These are phyloP conservation scores for Hirtodrosophila trivittata DNA, from an alignment of 2,888 invertebrate genomes.

Conservation along the genomic window DNA sequence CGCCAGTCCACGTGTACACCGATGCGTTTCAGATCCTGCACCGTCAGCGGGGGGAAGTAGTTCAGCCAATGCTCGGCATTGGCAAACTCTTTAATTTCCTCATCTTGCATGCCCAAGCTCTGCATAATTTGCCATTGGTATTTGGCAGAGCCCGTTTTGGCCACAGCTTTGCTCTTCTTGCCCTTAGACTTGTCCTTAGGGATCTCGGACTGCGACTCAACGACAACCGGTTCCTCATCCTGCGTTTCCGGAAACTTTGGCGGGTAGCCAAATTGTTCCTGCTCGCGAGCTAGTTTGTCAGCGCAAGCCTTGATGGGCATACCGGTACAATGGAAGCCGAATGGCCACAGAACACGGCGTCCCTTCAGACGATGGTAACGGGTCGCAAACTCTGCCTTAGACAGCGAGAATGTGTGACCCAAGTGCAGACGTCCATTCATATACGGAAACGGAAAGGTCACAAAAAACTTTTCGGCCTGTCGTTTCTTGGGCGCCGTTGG, in stretches of 20 bases:
- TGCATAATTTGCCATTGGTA: slow-evolving; percentile 99
- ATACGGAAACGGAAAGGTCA: slow-evolving; percentile 99
- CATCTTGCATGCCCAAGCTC: slow-evolving; percentile 93
- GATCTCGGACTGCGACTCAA: slow-evolving; percentile 85
- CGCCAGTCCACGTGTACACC: slow-evolving; percentile 99
- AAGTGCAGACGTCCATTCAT: slow-evolving; percentile 99
- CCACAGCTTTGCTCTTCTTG: slow-evolving; percentile 97
- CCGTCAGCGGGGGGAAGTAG: slow-evolving; percentile 96
- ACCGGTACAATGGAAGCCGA: slow-evolving; percentile 99
- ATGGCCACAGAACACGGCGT: slow-evolving; percentile 95
- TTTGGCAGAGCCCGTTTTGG: slow-evolving; percentile 94
- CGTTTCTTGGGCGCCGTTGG: slow-evolving; percentile 86
- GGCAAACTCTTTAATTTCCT: slow-evolving; percentile 96
- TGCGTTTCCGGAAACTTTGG: slow-evolving; percentile 91
- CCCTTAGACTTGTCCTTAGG: slow-evolving; percentile 95
- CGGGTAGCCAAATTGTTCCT: slow-evolving; percentile 95
- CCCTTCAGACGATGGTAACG: slow-evolving; percentile 97
- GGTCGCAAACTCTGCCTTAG: slow-evolving; percentile 98
- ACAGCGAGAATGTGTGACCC: slow-evolving; percentile 98
- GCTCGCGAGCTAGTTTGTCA: slow-evolving; percentile 97
- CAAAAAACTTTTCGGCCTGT: slow-evolving; percentile 92
- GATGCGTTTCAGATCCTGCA: slow-evolving; percentile 93
- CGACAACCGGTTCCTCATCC: slow-evolving; percentile 83
- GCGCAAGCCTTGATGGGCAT: slow-evolving; percentile 99
- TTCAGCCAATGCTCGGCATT: slow-evolving; percentile 96